A percentile compares a stretch with the other conserved stretches of the same genome.
phyloP scores from a whole-genome alignment of 1,140 invertebrate species.

The Zaprionus ghesquierei region DNA sequence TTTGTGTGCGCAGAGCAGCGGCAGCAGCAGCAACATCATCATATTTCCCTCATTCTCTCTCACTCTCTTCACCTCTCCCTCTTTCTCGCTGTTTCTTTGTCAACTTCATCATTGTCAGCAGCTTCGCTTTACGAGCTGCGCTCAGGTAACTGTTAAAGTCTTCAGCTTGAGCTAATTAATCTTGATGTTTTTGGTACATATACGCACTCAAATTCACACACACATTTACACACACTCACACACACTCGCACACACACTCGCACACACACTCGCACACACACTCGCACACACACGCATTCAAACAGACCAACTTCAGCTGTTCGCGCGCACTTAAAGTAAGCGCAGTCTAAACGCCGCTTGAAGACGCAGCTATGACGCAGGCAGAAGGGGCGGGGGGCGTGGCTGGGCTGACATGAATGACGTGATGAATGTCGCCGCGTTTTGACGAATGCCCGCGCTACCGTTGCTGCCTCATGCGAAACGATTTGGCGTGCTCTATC shows the following conservation, averaged over 20 bases:
- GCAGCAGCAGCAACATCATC: conserved; percentile 6
- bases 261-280: background rate
- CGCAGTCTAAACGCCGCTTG: conserved; percentile 65
- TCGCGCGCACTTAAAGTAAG: conserved; percentile 45
- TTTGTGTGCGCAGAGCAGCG: conserved; percentile 30
- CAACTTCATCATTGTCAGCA: background rate
- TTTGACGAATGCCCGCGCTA: conserved; percentile 63
- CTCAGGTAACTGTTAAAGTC: conserved; percentile 15
- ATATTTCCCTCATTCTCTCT: background rate
- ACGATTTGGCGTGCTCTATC: conserved; percentile 70
- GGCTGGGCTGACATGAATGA: conserved; percentile 65
- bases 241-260: background rate
- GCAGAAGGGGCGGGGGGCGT: background rate
- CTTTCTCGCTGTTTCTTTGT: background rate
- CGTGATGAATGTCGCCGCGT: conserved; percentile 73
- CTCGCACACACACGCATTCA: background rate
- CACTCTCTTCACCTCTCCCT: no score
- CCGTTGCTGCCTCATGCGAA: conserved; percentile 42
- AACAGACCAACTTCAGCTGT: no score
- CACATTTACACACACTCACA: background rate
- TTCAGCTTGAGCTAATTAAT: conserved; percentile 63
- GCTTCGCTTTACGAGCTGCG: background rate
- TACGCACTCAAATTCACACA: background rate
- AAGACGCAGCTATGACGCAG: conserved; percentile 11
- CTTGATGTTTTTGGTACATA: conserved; percentile 51